Evolutionary conservation across 2,113 vertebrate genomes (phyloP), one percentile per base, ranked within the genome.

Genomic region (Centropristis striata): DNA sequence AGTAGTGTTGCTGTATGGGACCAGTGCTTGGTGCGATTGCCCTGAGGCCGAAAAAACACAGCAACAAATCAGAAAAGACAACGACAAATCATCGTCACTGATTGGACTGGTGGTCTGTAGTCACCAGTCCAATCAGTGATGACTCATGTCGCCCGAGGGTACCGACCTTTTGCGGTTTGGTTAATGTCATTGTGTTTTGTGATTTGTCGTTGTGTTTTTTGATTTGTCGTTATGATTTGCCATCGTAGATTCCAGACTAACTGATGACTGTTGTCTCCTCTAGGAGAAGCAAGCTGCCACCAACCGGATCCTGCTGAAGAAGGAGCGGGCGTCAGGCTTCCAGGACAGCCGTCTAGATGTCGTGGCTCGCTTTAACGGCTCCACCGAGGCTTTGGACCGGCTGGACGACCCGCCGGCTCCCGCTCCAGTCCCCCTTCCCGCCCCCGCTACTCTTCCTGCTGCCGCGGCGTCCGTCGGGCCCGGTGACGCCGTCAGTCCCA

Each of bases 341-440:
- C 97, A 98, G 93, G 98, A 96, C 93, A 90, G 97, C 81, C 97
- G 98, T 66, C 94, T 99, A 75, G 98, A 98, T n/a, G 97, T 99
- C 20, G 97, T 99, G 80, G 98, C 98, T 69, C 95, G 96, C 51
- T 99, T 99, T 84, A 98, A 98, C 0, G 98, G 98, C n/a, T 99
- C 98, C 90, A 98, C 97, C 0, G 98, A 99, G 90, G 96, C 98
- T 0, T 75, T 99, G 87, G 98, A 99, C 93, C 95, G 97, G 70
- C 93, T 99, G 78, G 98, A 99, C 21, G 86, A 92, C 44, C 84
- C 81, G 0, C 89, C 90, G 0, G 76, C 93, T 95, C 95, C 85
- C 81, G 25, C 46, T n/a, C 64, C 84, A 1, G 10, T 93, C 8
- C 5, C 81, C 27, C 4, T 94, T 2, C 71, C 84, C 0, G 80